Conservation (phyloP, 2,888 invertebrate genomes). For the Cataglyphis rosenhaueri region DNA sequence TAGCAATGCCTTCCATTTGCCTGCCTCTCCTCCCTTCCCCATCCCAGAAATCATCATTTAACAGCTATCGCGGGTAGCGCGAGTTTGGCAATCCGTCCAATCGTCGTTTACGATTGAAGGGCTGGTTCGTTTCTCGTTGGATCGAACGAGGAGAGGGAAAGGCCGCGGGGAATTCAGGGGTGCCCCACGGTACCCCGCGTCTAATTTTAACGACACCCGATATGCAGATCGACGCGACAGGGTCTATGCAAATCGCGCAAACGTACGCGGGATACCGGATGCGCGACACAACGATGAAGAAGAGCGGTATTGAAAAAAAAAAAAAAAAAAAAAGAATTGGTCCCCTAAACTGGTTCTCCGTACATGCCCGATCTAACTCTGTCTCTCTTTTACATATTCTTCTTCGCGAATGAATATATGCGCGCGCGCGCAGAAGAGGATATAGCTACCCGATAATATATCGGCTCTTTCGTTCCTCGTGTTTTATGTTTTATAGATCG, state of each 20-base stretch:
- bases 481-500: slow-evolving; percentile 77
- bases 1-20: slow-evolving; percentile 41
- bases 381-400: slow-evolving; percentile 4
- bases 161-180: slow-evolving; percentile 60
- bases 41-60: slow-evolving; percentile 64
- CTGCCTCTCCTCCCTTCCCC: slow-evolving; percentile 39
- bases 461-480: slow-evolving; percentile 77
- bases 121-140: slow-evolving; percentile 64
- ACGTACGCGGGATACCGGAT: slow-evolving; percentile 61
- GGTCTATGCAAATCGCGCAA: slow-evolving; percentile 83
- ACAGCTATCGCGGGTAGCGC: slow-evolving; percentile 61
- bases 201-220: slow-evolving; percentile 85
- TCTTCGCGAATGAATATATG: slow-evolving; percentile 38
- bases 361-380: background rate
- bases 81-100: slow-evolving; percentile 74
- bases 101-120: slow-evolving; percentile 71
- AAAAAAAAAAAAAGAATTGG: slow-evolving; percentile 71
- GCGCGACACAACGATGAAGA: slow-evolving; percentile 61
- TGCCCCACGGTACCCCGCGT: slow-evolving; percentile 74
- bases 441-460: slow-evolving; percentile 77
- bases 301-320: slow-evolving; percentile 70
- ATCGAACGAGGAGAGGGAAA: slow-evolving; percentile 36
- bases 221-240: slow-evolving; percentile 83
- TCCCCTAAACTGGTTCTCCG: slow-evolving; percentile 66
- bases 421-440: slow-evolving; percentile 30